Base-by-base conservation (phyloP, 2,888 invertebrate genomes). In the Hirtodrosophila histrioides region DNA sequence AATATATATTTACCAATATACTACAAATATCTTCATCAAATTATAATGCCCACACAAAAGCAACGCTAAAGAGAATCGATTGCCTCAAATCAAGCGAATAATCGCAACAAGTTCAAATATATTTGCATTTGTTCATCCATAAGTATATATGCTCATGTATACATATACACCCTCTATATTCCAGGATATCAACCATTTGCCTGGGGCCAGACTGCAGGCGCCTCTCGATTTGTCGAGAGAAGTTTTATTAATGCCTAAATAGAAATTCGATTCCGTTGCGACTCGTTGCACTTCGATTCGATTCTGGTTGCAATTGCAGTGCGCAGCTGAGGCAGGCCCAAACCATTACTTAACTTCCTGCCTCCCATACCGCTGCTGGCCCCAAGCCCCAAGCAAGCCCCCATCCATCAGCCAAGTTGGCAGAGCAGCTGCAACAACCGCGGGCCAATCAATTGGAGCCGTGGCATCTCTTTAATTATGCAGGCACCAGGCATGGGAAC, bases 41-140 rank as follows among this genome's bases (percentile, higher is more conserved):
- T 17, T 17, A 17, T 17, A 17, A 17, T 17, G 2, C 17, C 17
- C 17, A 1, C 17, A 17, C 17, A 33, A 29, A 49, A 45, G 49
- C 54, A 33, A 37, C 39, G 49, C 39, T 33, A n/a, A 45, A 46
- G 40, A 41, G 53, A 36, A 36, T 45, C 64, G 62, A 46, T 76
- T 65, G 65, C 58, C 60, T 51, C 78, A 88, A 88, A 83, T 86
- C 88, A 69, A 51, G 83, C 83, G 68, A 69, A 75, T 78, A 88
- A 86, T 86, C 79, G 81, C 81, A 65, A 88, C 78, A 81, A 62
- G 67, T 63, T 58, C 43, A 54, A 31, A 60, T 27, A 11, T 12
- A 45, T 24, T 37, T 39, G 31, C 31, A 31, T 31, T 8, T 31
- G 17, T 12, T 17, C 17, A 17, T 17, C 17, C 17, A 17, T 17